Conservation (phyloP, 2,113 vertebrate species). For the Melanocharis versteri region DNA sequence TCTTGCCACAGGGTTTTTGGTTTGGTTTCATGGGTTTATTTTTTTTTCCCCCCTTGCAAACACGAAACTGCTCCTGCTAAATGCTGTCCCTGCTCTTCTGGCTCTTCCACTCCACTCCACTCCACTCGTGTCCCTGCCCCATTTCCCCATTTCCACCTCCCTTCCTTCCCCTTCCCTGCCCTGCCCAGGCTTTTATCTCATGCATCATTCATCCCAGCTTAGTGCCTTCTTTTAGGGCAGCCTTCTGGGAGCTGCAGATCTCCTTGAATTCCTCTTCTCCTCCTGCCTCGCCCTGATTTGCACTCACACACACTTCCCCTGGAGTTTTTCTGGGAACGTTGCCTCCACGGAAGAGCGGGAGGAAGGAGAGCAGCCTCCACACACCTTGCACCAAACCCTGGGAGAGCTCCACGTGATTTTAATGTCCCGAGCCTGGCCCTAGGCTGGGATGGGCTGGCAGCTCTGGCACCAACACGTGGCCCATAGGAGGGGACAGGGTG, state of each 20-base stretch:
- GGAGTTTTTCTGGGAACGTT: background rate
- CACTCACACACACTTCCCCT: background rate
- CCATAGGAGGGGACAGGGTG: background rate
- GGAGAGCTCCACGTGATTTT: background rate
- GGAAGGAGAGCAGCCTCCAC: background rate
- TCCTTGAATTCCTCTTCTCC: background rate
- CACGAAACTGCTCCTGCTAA: background rate
- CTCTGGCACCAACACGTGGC: rapidly evolving
- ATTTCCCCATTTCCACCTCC: background rate
- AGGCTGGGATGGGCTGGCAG: background rate
- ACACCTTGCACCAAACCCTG: background rate
- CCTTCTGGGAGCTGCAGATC: background rate
- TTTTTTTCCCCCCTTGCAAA: background rate
- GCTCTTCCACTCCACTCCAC: background rate
- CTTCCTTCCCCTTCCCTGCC: background rate
- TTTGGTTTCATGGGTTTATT: background rate
- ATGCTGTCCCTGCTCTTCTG: background rate
- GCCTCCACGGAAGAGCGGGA: background rate
- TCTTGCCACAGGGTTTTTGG: background rate
- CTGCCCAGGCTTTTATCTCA: background rate
- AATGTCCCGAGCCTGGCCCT: background rate
- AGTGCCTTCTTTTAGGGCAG: background rate
- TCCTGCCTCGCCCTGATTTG: background rate
- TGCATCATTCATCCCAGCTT: slow-evolving; percentile 30
- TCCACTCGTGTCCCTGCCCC: background rate